Evolutionary conservation across 23 tunicate genomes (phyloP), one percentile per base, ranked within the genome.

Genomic region (Halocynthia aurantium): DNA sequence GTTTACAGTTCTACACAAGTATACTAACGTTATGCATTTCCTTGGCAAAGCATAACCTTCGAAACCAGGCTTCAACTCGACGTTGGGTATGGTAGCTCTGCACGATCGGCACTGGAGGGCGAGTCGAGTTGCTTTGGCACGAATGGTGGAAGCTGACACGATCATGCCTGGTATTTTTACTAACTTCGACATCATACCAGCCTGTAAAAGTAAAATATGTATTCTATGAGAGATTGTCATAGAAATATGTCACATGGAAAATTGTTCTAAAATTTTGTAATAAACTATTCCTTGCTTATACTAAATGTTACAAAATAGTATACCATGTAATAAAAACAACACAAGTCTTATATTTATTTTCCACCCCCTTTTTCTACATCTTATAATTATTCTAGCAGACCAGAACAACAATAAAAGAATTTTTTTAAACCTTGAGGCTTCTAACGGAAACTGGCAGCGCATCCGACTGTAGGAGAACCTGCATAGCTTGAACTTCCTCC

Each of bases 91-190:
- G 50, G 76, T 67, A 7, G 85, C 75, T 22, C 92, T 81, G 62
- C 98, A 92, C 10, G 92, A 64, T 6, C 99, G 83, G 72, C 99
- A 96, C 73, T 86, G 96, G 0, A 96, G 84, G 18, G 95, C 82
- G 50, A 96, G 89, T 78, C 78, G 82, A 5, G 83, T 83, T 7
- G 99, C 99, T 53, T 96, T 96, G 22, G 99, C 80, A 51, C 88
- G 64, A 31, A 96, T 84, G 7, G 96, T 55, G 12, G 99, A 79
- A 8, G 99, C 96, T 55, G 99, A 89, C 19, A 96, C 83, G 10
- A 96, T 93, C 22, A 96, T 96, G 55, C 99, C 99, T 7, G 99
- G 93, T 68, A 96, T 91, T 80, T 96, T 96, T 5, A 96, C 89
- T 55, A 96, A 65, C 55, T 86, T 85, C 55, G 93, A 83, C 82